These are phyloP conservation scores for Drosophila novamexicana DNA, from an alignment of 1,140 invertebrate genomes.

Conservation along the genomic window DNA sequence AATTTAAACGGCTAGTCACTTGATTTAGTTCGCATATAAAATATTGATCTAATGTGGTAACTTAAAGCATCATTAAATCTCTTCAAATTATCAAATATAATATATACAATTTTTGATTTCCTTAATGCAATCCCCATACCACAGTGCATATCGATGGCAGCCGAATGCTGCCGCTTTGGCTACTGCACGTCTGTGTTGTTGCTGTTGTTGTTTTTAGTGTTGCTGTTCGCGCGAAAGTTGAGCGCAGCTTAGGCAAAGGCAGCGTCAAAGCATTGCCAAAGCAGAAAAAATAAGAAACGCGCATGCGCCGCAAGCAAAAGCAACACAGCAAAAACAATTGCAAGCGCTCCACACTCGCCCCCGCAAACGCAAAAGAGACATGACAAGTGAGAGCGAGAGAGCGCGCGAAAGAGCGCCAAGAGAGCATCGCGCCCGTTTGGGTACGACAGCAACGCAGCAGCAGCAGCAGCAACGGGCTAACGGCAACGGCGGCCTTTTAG, in stretches of 20 bases:
- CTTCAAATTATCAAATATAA: neutral
- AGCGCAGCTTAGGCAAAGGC: slow-evolving; percentile 55
- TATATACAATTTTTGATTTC: neutral
- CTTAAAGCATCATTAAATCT: neutral
- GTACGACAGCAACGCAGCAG: slow-evolving; percentile 36
- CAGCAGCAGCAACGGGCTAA: slow-evolving; percentile 41
- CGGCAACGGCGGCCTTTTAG: slow-evolving; percentile 63
- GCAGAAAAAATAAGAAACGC: slow-evolving; percentile 36
- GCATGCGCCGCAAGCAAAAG: slow-evolving; percentile 59
- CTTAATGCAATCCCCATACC: slow-evolving; percentile 7
- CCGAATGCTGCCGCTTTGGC: slow-evolving; percentile 35
- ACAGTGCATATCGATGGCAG: slow-evolving; percentile 39
- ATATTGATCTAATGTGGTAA: neutral
- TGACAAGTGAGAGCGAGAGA: slow-evolving; percentile 15
- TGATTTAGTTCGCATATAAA: neutral
- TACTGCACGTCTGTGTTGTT: slow-evolving; percentile 55
- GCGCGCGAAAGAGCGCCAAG: slow-evolving; percentile 22
- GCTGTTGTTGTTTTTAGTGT: slow-evolving; percentile 26
- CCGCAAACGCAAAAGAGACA: slow-evolving; percentile 26
- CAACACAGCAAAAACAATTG: slow-evolving; percentile 46
- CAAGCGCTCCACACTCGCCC: slow-evolving; percentile 33
- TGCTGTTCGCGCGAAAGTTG: slow-evolving; percentile 64
- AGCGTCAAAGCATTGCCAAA: slow-evolving; percentile 62
- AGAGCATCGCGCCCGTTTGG: slow-evolving; percentile 12
- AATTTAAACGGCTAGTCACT: too few species aligned